Evolutionary conservation across 2,797 vertebrate genomes (phyloP).

Genomic region (Galagoides demidoff): DNA sequence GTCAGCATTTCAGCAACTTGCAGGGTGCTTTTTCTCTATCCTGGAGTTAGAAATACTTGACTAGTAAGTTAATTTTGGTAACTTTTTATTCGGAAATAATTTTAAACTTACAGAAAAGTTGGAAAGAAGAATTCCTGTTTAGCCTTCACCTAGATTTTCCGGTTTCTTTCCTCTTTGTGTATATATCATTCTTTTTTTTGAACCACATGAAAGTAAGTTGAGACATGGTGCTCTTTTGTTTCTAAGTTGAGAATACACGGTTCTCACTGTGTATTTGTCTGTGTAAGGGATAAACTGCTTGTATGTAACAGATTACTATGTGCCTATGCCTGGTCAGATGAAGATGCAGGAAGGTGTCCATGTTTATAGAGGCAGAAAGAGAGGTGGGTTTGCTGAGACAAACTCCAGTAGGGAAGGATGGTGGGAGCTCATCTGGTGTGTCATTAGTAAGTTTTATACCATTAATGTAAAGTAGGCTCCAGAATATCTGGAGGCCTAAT

Average conservation of each 20-base stretch:
- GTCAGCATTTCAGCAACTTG: no score
- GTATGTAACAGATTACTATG: background rate
- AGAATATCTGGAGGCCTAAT: background rate
- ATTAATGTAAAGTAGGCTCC: background rate
- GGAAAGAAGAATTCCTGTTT: background rate
- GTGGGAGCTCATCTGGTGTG: accelerated
- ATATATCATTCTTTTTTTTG: background rate
- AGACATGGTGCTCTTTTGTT: background rate
- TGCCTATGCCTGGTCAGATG: no score
- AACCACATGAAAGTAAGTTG: background rate
- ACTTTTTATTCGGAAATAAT: background rate
- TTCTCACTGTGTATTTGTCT: background rate
- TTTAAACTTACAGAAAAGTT: background rate
- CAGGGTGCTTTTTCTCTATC: background rate
- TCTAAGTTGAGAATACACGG: background rate
- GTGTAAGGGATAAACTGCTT: background rate
- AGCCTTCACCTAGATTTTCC: background rate
- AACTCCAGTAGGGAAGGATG: background rate
- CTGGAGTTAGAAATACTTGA: background rate
- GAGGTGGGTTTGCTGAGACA: accelerated
- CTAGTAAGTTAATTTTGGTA: background rate
- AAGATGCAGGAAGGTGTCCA: background rate
- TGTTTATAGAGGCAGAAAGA: background rate
- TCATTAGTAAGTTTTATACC: background rate
- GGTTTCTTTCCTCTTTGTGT: background rate